Evolutionary conservation across 2,113 vertebrate genomes (phyloP), one percentile per base, ranked within the genome.

Genomic region (Talpa occidentalis): DNA sequence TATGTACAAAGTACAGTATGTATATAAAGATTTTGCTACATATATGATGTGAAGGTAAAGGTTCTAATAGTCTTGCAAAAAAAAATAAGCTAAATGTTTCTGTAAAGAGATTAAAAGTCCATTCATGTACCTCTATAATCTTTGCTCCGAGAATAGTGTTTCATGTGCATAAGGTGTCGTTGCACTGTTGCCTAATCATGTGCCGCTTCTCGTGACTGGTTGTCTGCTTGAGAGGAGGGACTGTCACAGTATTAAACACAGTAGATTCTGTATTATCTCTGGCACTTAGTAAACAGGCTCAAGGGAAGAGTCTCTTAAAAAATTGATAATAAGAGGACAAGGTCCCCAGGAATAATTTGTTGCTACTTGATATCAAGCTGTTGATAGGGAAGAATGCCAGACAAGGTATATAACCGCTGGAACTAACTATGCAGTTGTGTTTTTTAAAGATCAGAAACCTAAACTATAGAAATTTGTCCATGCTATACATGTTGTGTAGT

Each of bases 401-500:
- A 35, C 22, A 62, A 70, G 37, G 10, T 52, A 15, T 59, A 30
- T 32, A 59, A 56, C 37, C 64, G 70, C 30, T 91, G 42, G 85
- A 95, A 83, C 42, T 28, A 59, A n/a, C 73, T 47, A 24, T 21
- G 66, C 47, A 28, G 5, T 85, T n/a, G 30, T 8, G 9, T 37
- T 32, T n/a, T 69, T 78, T 60, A 60, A 70, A 88, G 17, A 78
- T 62, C 32, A 91, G 82, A 91, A 82, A 67, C 52, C 42, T 91
- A 69, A 82, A 62, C 69, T 81, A 93, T 28, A n/a, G 37, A n/a
- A 54, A 54, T 76, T 49, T 88, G n/a, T 76, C 28, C 94, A 32
- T 69, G 24, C 26, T 67, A 10, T 89, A 24, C 40, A 52, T 59
- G 47, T 78, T 72, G 70, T 81, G 1, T 81, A 32, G 21, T 83